Conservation (phyloP, 2,797 vertebrate species). For the Rhynchonycteris naso region DNA sequence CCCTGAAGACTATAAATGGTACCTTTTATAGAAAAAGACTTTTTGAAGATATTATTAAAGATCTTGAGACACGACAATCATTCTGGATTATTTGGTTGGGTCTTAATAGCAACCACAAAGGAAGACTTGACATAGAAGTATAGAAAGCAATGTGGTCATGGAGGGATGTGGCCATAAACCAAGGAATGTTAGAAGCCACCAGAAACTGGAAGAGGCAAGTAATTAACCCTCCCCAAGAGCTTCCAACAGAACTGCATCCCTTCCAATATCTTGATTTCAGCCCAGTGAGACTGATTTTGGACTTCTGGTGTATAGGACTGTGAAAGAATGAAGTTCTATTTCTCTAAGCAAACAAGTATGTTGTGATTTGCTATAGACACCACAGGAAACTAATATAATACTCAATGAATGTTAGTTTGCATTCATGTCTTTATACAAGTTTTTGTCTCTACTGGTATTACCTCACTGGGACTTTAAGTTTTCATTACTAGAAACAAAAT, state of each 20-base stretch:
- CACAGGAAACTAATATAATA: neutral
- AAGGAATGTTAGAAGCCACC: neutral
- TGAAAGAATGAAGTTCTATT: neutral
- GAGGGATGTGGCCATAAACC: neutral
- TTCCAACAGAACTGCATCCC: neutral
- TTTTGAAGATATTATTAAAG: neutral
- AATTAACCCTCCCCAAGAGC: neutral
- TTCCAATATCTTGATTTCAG: neutral
- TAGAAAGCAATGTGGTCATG: neutral
- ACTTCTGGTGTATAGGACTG: neutral
- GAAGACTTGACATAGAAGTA: neutral
- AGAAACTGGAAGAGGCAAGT: neutral
- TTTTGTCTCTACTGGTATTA: neutral
- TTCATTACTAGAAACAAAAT: neutral
- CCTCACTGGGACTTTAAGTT: neutral
- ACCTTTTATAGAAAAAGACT: neutral
- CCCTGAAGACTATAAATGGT: neutral
- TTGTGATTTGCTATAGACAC: constrained; percentile 7
- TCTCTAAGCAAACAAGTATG: neutral
- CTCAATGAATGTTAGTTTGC: neutral
- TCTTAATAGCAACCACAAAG: neutral
- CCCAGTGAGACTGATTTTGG: neutral
- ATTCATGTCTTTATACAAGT: neutral
- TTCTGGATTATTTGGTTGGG: neutral
- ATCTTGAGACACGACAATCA: neutral